Base-by-base conservation (phyloP, 2,888 invertebrate species). In the Ephialtes manifestator region DNA sequence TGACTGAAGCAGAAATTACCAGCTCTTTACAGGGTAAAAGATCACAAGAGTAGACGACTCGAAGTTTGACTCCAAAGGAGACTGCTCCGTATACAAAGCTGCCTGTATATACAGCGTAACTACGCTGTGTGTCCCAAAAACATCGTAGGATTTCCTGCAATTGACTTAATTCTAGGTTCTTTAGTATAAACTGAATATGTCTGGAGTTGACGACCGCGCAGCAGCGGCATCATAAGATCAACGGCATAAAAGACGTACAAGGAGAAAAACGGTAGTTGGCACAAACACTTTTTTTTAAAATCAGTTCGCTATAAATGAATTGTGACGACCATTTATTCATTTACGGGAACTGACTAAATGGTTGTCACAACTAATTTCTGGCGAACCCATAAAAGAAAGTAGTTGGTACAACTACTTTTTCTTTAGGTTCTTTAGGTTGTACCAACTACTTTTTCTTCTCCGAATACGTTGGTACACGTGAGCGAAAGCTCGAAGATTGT, bases 171-270 rank as follows among this genome's bases (percentile, higher is more conserved):
- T 20, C n/a, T 18, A 20, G 35, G 63, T 20, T 65, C 39, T 8
- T 39, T 18, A 7, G 63, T 43, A 43, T 65, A 65, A 65, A 65
- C 63, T 11, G 39, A 58, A 74, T 60, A 46, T 74, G 72, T 11
- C 58, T 58, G 28, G 11, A 46, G 46, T 60, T 10, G 39, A 20
- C 20, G 53, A 24, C 39, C 15, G 39, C 5, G 53, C 5, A 13
- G 24, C 43, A 5, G 2, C 20, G 43, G 43, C 4, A 43, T 10
- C 20, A 72, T 46, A 10, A 43, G 39, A 18, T 55, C 15, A 28
- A 10, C 5, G 72, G 43, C 28, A 60, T 28, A 74, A 60, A 74
- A 58, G 58, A 58, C 72, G 72, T 51, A 20, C 35, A n/a, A n/a
- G n/a, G n/a, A n/a, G n/a, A n/a, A n/a, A n/a, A n/a, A n/a, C n/a